Evolutionary conservation across 2,797 vertebrate species (phyloP).

Genomic region (Chiloscyllium punctatum): DNA sequence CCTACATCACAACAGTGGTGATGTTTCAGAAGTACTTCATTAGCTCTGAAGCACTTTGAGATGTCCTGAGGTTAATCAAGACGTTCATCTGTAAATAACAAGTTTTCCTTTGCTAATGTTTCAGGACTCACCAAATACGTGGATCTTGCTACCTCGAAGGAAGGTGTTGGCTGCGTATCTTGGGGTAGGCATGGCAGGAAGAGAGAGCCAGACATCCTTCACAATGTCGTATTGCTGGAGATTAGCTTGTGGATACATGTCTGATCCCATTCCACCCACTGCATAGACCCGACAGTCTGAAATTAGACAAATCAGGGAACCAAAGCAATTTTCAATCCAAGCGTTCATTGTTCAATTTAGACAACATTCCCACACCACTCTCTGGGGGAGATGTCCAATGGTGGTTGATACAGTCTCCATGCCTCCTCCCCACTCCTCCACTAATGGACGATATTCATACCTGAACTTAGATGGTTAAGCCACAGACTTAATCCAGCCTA

Average conservation of each 20-base stretch:
- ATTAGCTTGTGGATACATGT: slow-evolving; percentile 80
- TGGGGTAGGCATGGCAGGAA: slow-evolving; percentile 86
- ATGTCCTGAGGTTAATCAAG: background rate
- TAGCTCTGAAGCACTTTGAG: background rate
- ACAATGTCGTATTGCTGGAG: slow-evolving; percentile 91
- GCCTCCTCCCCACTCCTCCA: background rate
- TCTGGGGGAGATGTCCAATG: background rate
- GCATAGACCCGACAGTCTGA: slow-evolving; percentile 83
- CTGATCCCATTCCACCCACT: slow-evolving; percentile 85
- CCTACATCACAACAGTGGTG: too few relatives aligned
- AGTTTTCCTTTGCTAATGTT: background rate
- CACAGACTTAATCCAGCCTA: background rate
- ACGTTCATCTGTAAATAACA: background rate
- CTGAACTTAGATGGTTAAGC: background rate
- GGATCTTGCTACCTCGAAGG: slow-evolving; percentile 82
- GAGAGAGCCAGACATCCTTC: slow-evolving; percentile 89
- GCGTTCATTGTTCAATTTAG: background rate
- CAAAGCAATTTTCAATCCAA: background rate
- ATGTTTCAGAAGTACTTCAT: background rate
- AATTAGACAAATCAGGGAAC: background rate
- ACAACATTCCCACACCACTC: background rate
- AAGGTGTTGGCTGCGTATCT: slow-evolving; percentile 81
- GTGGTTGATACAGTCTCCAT: background rate
- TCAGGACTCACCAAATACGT: slow-evolving; percentile 73
- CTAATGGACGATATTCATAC: background rate